phyloP scores from a whole-genome alignment of 1,140 invertebrate species.

The Muscidifurax raptorellus region DNA sequence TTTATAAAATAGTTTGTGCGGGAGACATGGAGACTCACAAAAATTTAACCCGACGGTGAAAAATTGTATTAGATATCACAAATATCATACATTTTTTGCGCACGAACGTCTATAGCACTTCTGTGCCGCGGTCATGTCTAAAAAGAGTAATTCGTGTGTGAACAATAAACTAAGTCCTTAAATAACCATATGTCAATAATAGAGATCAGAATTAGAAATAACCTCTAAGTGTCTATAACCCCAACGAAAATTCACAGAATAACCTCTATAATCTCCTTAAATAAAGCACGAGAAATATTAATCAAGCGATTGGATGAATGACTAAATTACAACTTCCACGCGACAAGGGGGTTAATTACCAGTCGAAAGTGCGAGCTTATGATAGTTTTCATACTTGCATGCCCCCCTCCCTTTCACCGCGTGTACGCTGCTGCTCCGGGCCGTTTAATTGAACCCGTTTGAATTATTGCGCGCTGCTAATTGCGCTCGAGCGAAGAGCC shows the following conservation, averaged over 20 bases:
- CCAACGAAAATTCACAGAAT: background rate
- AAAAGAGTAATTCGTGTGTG: too few relatives aligned
- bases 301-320: background rate
- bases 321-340: background rate
- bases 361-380: slow-evolving; percentile 58
- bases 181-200: too few relatives aligned
- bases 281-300: background rate
- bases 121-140: too few relatives aligned
- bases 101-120: too few relatives aligned
- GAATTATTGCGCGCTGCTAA: slow-evolving; percentile 73
- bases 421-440: background rate
- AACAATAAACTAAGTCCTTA: too few relatives aligned
- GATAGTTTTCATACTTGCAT: slow-evolving; percentile 47
- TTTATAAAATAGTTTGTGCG: too few relatives aligned
- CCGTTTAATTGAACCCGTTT: slow-evolving; percentile 69
- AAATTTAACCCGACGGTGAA: too few relatives aligned
- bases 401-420: background rate
- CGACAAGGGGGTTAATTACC: slow-evolving; percentile 55
- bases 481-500: slow-evolving; percentile 61
- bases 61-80: too few relatives aligned
- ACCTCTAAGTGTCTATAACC: too few relatives aligned
- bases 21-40: too few relatives aligned
- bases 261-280: background rate
- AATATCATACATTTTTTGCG: too few relatives aligned
- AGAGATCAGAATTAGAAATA: too few relatives aligned